These are phyloP conservation scores for Carcharodon carcharias DNA, from an alignment of 2,797 vertebrate species.

Conservation along the genomic window DNA sequence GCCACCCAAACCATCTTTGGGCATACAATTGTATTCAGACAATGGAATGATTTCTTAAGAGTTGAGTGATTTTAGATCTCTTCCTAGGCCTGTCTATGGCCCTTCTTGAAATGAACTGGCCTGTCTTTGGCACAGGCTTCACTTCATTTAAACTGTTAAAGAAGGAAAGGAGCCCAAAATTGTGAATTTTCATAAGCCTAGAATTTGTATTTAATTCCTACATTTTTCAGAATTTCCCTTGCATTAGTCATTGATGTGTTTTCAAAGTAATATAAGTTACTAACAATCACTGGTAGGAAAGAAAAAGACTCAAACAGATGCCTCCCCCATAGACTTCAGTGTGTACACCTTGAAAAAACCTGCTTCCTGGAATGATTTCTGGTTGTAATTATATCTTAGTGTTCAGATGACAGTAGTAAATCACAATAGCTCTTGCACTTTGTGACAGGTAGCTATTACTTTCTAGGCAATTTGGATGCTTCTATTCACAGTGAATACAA, in stretches of 20 bases:
- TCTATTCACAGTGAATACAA: background rate
- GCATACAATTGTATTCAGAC: background rate
- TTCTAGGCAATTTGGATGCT: background rate
- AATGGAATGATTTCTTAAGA: background rate
- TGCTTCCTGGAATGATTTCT: background rate
- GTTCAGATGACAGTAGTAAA: background rate
- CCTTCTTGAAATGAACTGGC: background rate
- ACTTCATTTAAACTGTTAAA: background rate
- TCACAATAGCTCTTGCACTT: background rate
- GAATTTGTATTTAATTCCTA: background rate
- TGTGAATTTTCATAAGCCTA: background rate
- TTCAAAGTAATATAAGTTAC: background rate
- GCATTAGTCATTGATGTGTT: background rate
- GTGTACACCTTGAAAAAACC: background rate
- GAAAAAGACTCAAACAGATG: background rate
- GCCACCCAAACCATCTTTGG: background rate
- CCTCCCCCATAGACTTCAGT: background rate
- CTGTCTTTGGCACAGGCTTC: background rate
- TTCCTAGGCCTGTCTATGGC: background rate
- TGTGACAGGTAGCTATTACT: background rate
- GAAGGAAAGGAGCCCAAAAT: background rate
- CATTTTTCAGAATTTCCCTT: background rate
- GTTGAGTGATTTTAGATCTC: background rate
- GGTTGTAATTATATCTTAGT: background rate
- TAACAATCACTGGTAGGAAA: background rate